Conservation (phyloP, 1,140 invertebrate species). For the Steinernema khuongi region DNA sequence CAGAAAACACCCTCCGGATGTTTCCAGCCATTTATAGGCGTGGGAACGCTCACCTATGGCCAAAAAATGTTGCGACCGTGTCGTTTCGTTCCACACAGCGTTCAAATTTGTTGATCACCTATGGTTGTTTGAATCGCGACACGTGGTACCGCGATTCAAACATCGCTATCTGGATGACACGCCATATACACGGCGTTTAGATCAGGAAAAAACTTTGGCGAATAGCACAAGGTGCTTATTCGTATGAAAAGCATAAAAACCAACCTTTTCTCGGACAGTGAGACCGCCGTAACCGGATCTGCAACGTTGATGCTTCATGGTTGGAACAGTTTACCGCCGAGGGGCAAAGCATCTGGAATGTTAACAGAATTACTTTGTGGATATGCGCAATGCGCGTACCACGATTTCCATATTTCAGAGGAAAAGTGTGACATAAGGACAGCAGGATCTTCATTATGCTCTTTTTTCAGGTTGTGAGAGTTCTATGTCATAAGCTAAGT, state of each 20-base stretch:
- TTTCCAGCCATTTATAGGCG: background rate
- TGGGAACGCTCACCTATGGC: background rate
- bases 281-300: background rate
- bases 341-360: background rate
- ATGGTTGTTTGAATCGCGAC: background rate
- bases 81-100: too few species aligned
- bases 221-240: conserved; percentile 10
- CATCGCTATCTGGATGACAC: background rate
- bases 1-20: too few species aligned
- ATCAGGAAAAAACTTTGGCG: background rate
- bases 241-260: background rate
- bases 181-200: background rate
- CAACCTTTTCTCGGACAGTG: background rate
- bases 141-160: background rate
- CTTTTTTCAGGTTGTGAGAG: too few species aligned
- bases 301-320: background rate
- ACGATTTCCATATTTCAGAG: too few species aligned
- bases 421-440: too few species aligned
- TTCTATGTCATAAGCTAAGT: too few species aligned
- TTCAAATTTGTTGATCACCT: too few species aligned
- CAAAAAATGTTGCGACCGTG: too few species aligned
- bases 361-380: background rate
- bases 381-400: too few species aligned
- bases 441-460: too few species aligned
- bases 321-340: background rate